Percentiles rank a stretch among this genome's conserved stretches.
Conservation (phyloP, 2,888 invertebrate species). For the Plebejus melissa region DNA sequence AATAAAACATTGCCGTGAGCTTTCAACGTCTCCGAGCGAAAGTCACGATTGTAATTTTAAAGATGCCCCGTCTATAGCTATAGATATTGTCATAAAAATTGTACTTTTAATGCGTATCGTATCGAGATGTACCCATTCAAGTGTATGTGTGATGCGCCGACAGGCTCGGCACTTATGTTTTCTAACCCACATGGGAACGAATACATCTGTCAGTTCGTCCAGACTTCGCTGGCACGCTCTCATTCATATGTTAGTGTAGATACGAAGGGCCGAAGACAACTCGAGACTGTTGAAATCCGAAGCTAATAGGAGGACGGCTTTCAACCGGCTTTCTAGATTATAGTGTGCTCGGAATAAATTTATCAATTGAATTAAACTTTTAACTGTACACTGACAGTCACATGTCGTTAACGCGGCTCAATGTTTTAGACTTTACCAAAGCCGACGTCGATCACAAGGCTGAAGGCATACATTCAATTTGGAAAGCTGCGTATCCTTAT, state of each 20-base stretch:
- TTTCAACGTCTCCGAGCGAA: conserved; percentile 68
- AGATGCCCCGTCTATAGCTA: conserved; percentile 60
- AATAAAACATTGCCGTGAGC: conserved; percentile 75
- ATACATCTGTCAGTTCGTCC: conserved; percentile 54
- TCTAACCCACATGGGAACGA: conserved; percentile 54
- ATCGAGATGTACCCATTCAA: conserved; percentile 45
- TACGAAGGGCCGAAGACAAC: conserved; percentile 43
- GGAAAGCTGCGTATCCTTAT: not conserved
- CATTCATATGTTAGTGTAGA: conserved; percentile 50
- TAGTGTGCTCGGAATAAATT: conserved; percentile 39
- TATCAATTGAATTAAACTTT: conserved; percentile 36
- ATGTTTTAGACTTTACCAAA: conserved; percentile 7
- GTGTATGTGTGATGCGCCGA: conserved; percentile 41
- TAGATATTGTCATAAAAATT: conserved; percentile 34
- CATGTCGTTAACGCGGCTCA: conserved; percentile 29
- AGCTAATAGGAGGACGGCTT: conserved; percentile 40
- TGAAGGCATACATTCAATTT: not conserved
- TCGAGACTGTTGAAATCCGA: conserved; percentile 41
- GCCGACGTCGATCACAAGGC: not conserved
- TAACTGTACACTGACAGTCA: conserved; percentile 25
- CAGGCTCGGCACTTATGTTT: conserved; percentile 44
- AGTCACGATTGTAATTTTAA: conserved; percentile 78
- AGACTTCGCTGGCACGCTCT: conserved; percentile 51
- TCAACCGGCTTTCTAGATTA: conserved; percentile 41
- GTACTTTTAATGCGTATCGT: conserved; percentile 33